phyloP scores from a whole-genome alignment of 2,888 invertebrate genomes.

The Zygaena filipendulae region DNA sequence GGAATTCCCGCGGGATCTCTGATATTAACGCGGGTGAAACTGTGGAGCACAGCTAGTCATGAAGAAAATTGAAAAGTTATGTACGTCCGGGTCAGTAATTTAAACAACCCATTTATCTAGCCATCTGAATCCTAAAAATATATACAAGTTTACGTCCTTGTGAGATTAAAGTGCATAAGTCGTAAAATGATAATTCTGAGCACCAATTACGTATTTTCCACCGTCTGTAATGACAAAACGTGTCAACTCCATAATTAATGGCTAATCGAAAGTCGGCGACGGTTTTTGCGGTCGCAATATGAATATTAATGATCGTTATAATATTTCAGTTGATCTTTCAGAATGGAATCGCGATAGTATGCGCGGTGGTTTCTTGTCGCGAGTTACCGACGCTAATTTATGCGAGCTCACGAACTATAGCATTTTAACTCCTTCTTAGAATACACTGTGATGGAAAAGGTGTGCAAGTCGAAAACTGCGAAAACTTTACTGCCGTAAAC shows the following conservation, averaged over 20 bases:
- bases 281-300: slow-evolving; percentile 33
- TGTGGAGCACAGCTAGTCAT: too few relatives aligned
- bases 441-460: slow-evolving; percentile 16
- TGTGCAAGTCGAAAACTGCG: slow-evolving; percentile 26
- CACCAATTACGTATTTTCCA: too few relatives aligned
- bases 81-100: too few relatives aligned
- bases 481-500: too few relatives aligned
- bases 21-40: too few relatives aligned
- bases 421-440: slow-evolving; percentile 66
- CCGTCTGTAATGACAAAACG: slow-evolving; percentile 6
- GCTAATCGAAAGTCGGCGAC: slow-evolving; percentile 41
- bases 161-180: too few relatives aligned
- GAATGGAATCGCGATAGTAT: slow-evolving; percentile 63
- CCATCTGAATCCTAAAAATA: too few relatives aligned
- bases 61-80: too few relatives aligned
- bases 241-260: slow-evolving; percentile 17
- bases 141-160: too few relatives aligned
- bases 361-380: slow-evolving; percentile 56
- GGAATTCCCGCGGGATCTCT: too few relatives aligned
- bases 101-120: too few relatives aligned
- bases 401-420: slow-evolving; percentile 64
- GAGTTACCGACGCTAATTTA: slow-evolving; percentile 58
- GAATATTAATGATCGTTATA: slow-evolving; percentile 52
- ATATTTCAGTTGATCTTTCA: slow-evolving; percentile 63
- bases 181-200: too few relatives aligned